Conservation (phyloP, 2,113 vertebrate genomes). For the Tragelaphus buxtoni region DNA sequence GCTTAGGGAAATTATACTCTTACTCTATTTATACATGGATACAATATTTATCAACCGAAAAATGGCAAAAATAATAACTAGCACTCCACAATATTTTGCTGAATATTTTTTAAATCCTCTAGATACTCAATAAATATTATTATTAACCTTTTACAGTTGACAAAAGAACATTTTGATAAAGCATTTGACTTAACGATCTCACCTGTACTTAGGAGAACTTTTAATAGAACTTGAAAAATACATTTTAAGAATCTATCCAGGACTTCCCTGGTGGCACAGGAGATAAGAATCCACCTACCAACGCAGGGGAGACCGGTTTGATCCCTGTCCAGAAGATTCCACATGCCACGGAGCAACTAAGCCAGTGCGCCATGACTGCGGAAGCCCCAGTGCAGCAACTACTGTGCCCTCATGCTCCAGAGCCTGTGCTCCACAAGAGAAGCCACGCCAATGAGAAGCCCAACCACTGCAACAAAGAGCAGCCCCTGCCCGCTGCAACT, state of each 20-base stretch:
- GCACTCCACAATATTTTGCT: neutral
- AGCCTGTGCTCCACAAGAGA: neutral
- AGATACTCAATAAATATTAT: neutral
- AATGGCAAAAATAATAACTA: neutral
- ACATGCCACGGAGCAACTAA: neutral
- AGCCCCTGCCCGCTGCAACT: neutral
- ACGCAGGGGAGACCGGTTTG: neutral
- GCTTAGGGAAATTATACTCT: neutral
- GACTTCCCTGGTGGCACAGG: neutral
- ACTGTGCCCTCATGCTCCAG: neutral
- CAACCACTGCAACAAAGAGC: accelerated
- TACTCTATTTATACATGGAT: neutral
- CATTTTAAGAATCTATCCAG: neutral
- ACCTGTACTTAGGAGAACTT: neutral
- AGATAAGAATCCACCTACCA: neutral
- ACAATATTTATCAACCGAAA: neutral
- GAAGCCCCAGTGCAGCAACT: neutral
- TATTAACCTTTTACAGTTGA: neutral
- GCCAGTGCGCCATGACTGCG: neutral
- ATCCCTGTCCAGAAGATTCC: neutral
- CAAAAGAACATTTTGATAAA: neutral
- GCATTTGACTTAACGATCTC: neutral
- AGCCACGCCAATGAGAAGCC: neutral
- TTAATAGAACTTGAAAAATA: neutral
- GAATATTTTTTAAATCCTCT: neutral